These are phyloP conservation scores for Centropus bengalensis DNA, from an alignment of 2,113 vertebrate genomes.

Conservation along the genomic window DNA sequence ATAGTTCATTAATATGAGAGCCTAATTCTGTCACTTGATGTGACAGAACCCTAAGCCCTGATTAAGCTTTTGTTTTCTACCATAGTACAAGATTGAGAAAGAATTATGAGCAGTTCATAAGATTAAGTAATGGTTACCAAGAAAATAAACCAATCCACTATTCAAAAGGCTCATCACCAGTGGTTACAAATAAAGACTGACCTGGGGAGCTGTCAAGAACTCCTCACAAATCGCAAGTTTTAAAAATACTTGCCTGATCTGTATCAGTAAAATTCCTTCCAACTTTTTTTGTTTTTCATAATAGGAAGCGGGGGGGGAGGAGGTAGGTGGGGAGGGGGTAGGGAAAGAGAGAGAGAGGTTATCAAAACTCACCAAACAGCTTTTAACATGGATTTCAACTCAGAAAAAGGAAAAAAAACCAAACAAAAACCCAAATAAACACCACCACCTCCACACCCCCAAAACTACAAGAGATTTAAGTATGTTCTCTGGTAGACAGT, in stretches of 20 bases:
- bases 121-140: not conserved
- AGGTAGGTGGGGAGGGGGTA: not conserved
- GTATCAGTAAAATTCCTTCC: not conserved
- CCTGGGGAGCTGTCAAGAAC: not conserved
- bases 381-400: not conserved
- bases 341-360: not conserved
- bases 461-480: accelerated
- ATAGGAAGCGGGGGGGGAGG: not conserved
- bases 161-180: not conserved
- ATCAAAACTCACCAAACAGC: not conserved
- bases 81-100: not conserved
- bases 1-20: not conserved
- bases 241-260: accelerated
- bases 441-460: too few relatives aligned
- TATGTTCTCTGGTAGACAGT: too few relatives aligned
- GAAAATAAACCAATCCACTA: not conserved
- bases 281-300: not conserved
- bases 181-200: not conserved
- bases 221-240: not conserved
- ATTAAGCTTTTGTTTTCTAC: not conserved
- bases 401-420: too few relatives aligned
- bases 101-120: not conserved
- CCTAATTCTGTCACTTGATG: not conserved
- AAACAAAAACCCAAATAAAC: too few relatives aligned
- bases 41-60: accelerated